phyloP scores from a whole-genome alignment of 2,113 vertebrate genomes.

The Heterotis niloticus region DNA sequence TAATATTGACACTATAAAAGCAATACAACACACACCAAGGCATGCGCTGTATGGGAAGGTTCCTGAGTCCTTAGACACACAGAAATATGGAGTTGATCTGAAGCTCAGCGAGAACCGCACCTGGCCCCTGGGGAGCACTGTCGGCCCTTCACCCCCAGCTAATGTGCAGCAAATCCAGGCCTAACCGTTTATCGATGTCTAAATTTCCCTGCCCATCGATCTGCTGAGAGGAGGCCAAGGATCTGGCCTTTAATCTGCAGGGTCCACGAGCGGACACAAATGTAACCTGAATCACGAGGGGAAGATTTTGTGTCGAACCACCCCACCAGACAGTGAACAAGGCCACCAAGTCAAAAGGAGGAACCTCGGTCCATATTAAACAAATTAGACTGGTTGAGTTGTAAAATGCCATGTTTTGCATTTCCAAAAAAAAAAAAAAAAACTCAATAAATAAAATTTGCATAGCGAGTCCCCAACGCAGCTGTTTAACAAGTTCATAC shows the following conservation, averaged over 20 bases:
- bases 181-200: conserved; percentile 41
- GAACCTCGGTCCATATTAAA: neutral
- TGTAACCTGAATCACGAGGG: conserved; percentile 21
- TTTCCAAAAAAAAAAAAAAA: neutral
- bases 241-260: conserved; percentile 30
- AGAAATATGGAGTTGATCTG: no score
- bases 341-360: neutral
- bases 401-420: neutral
- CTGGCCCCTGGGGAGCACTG: neutral
- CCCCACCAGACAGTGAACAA: neutral
- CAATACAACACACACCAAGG: no score
- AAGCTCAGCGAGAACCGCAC: neutral
- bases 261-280: conserved; percentile 34
- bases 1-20: no score
- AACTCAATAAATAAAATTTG: neutral
- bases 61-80: no score
- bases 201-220: conserved; percentile 37
- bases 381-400: neutral
- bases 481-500: no score
- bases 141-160: conserved; percentile 19
- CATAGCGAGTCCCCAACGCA: neutral
- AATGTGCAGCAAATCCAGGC: conserved; percentile 32
- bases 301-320: neutral
- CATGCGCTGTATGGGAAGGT: no score
- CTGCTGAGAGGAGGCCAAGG: conserved; percentile 22